These are phyloP conservation scores for Hydraecia micacea DNA, from an alignment of 2,888 invertebrate genomes.

Conservation along the genomic window DNA sequence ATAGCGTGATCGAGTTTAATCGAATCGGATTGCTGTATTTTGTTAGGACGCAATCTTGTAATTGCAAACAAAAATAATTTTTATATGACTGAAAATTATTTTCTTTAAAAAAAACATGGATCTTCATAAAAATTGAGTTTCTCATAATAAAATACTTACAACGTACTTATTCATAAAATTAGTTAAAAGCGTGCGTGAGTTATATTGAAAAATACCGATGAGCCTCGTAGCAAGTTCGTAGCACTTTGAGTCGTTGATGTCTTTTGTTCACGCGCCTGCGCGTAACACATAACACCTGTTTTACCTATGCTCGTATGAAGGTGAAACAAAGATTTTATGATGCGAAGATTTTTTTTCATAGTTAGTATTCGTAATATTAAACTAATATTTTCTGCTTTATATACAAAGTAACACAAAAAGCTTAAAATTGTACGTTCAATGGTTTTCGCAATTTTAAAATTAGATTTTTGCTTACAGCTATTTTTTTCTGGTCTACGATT, in stretches of 20 bases:
- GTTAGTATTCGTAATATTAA: background rate
- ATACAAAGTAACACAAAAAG: background rate
- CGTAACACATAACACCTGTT: slow-evolving; percentile 16
- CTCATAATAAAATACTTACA: background rate
- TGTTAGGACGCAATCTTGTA: slow-evolving; percentile 23
- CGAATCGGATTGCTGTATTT: slow-evolving; percentile 39
- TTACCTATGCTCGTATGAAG: background rate
- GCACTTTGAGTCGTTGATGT: slow-evolving; percentile 65
- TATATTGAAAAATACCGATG: slow-evolving; percentile 24
- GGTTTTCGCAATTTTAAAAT: background rate
- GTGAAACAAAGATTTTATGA: background rate
- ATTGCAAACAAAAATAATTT: background rate
- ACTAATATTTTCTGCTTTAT: background rate
- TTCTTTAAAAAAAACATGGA: background rate
- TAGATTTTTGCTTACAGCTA: too few relatives aligned
- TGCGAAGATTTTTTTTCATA: too few relatives aligned
- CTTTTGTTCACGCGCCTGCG: slow-evolving; percentile 64
- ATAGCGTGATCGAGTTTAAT: slow-evolving; percentile 55
- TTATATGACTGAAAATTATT: background rate
- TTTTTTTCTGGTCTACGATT: background rate
- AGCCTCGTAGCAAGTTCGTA: slow-evolving; percentile 56
- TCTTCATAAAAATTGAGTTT: background rate
- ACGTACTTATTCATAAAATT: background rate
- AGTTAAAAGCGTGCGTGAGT: background rate
- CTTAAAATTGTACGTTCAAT: background rate